Conservation (phyloP, 2,797 vertebrate genomes). For the Chloroceryle amazona region DNA sequence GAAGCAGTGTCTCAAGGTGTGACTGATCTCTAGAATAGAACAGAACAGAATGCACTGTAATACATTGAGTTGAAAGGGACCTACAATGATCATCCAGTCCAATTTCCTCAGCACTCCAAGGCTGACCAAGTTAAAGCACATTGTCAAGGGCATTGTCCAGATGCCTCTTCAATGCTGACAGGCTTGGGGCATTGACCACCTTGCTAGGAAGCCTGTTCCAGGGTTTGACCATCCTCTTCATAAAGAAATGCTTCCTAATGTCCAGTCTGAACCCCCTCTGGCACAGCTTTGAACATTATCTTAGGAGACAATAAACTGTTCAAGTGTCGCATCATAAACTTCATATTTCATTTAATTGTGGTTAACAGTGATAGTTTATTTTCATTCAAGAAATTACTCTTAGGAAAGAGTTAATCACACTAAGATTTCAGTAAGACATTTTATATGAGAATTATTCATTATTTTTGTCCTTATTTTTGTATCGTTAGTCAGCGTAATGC, state of each 20-base stretch:
- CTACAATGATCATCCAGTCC: not conserved
- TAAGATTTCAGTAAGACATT: not conserved
- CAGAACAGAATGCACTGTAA: not conserved
- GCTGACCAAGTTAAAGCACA: not conserved
- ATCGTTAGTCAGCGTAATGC: not conserved
- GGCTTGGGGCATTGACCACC: rapidly evolving
- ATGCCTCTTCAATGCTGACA: not conserved
- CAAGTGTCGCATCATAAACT: not conserved
- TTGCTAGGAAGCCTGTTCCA: not conserved
- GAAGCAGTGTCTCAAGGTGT: not conserved
- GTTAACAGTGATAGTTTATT: not conserved
- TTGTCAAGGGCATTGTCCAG: not conserved
- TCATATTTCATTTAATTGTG: not conserved
- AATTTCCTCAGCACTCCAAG: not conserved
- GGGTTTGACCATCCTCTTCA: not conserved
- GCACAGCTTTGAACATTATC: not conserved
- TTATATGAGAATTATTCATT: not conserved
- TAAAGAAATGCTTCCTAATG: not conserved
- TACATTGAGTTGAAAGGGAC: not conserved
- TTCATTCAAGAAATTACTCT: not conserved
- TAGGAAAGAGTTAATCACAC: not conserved
- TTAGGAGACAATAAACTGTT: not conserved
- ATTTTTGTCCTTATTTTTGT: not conserved
- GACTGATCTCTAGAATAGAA: not conserved
- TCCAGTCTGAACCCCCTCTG: not conserved